These are phyloP conservation scores for Drosophila lini DNA, from an alignment of 1,140 invertebrate genomes.

Conservation along the genomic window DNA sequence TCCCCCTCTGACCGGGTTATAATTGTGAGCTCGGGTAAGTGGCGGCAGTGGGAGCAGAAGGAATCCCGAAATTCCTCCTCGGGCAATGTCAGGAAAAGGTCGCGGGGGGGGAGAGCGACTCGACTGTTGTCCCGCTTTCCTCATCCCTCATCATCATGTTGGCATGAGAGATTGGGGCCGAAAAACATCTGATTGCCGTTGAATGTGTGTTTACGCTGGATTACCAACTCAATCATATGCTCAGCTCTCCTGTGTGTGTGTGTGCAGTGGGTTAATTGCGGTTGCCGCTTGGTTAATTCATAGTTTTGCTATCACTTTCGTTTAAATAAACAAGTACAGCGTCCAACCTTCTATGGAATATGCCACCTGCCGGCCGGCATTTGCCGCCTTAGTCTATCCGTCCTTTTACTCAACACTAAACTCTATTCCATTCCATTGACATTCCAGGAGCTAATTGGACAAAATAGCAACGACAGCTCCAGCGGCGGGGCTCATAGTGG, in stretches of 20 bases:
- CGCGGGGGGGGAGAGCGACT: slow-evolving; percentile 6
- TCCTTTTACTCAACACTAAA: slow-evolving; percentile 20
- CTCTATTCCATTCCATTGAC: slow-evolving; percentile 57
- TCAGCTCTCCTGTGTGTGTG: not conserved
- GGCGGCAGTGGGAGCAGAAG: slow-evolving; percentile 15
- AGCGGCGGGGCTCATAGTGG: slow-evolving; percentile 88
- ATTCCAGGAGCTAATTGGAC: slow-evolving; percentile 92
- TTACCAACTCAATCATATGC: slow-evolving; percentile 35
- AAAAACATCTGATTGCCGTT: slow-evolving; percentile 46
- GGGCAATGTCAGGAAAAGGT: slow-evolving; percentile 50
- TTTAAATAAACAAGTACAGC: slow-evolving; percentile 54
- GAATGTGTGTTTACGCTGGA: slow-evolving; percentile 31
- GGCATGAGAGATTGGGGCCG: slow-evolving; percentile 8
- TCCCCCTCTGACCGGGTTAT: slow-evolving; percentile 53
- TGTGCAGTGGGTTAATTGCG: slow-evolving; percentile 36
- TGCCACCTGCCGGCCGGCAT: slow-evolving; percentile 57
- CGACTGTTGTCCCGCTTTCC: slow-evolving; percentile 1
- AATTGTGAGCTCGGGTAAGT: slow-evolving; percentile 49
- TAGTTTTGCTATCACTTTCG: slow-evolving; percentile 59
- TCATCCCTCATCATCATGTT: slow-evolving; percentile 5
- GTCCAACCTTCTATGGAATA: slow-evolving; percentile 24
- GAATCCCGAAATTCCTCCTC: slow-evolving; percentile 38
- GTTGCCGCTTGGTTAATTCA: slow-evolving; percentile 52
- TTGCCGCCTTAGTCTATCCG: slow-evolving; percentile 20
- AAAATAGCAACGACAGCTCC: slow-evolving; percentile 92